A percentile compares a stretch with the other conserved stretches of the same genome.
Conservation (phyloP, 2,888 invertebrate species). For the Hydroisotoma schaefferi region DNA sequence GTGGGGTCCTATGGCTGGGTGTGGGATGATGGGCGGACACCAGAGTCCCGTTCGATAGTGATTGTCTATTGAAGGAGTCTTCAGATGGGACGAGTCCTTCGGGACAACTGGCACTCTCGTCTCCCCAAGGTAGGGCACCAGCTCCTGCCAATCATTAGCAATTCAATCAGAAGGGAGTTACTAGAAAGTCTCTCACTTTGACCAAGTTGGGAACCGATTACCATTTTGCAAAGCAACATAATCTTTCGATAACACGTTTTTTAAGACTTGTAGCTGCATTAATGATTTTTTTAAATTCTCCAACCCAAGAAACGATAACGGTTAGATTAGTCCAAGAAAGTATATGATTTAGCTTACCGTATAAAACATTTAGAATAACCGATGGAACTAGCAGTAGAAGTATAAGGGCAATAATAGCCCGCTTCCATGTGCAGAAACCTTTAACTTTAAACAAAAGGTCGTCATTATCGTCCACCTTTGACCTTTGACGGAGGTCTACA, state of each 20-base stretch:
- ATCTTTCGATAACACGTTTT: no score
- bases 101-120: conserved; percentile 29
- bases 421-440: conserved; percentile 47
- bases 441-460: conserved; percentile 48
- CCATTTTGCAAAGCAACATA: no score
- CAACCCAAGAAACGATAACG: no score
- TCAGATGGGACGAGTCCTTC: conserved; percentile 14
- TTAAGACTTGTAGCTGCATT: no score
- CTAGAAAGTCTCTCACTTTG: no score
- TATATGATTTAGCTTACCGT: conserved; percentile 31
- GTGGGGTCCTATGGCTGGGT: conserved; percentile 2
- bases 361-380: conserved; percentile 42
- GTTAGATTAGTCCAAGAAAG: no score
- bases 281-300: no score
- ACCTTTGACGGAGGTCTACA: conserved; percentile 32
- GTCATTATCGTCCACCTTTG: conserved; percentile 47
- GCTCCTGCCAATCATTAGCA: conserved; percentile 37
- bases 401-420: conserved; percentile 34
- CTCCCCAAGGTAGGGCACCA: conserved; percentile 43
- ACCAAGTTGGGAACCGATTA: no score
- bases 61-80: conserved; percentile 36
- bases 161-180: no score
- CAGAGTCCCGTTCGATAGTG: conserved; percentile 36
- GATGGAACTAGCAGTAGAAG: conserved; percentile 37
- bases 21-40: conserved; percentile 30